Base-by-base conservation (phyloP, 1,140 invertebrate genomes). In the Dendroctonus valens region DNA sequence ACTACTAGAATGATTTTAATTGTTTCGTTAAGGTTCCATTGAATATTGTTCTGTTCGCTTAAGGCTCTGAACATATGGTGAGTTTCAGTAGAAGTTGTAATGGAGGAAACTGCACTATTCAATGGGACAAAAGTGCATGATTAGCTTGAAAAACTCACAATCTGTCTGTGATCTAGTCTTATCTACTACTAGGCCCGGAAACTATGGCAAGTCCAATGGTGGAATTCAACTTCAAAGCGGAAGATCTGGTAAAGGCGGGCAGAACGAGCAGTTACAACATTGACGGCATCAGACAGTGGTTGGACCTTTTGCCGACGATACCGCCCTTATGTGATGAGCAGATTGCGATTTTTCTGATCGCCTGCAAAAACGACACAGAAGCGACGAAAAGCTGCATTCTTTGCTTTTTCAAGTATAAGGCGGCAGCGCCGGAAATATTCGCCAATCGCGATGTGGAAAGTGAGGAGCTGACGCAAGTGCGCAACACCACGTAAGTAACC, bases 341-440 rank as follows among this genome's bases (percentile, higher is more conserved):
- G 61, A 75, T 87, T 8, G 78, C 84, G 1, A 75, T 86, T 14
- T 87, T 86, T 71, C 81, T 85, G 40, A 80, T 85, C 46, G 84
- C 85, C 41, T 86, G 86, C 74, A 81, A 83, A 48, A 83, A 81
- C 42, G 78, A 85, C 38, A 65, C 81, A 5, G 81, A 84, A 15
- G 79, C 77, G 42, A 83, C 82, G 0, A 82, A 83, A 69, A 79
- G 69, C 9, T 86, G 84, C 67, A 85, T 87, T 74, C 79, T 82
- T 61, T 79, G 78, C 66, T 87, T 86, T 75, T 87, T 84, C 71
- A 78, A 78, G 41, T 72, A 82, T 49, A 80, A 82, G 59, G 78
- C 81, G 42, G 82, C 78, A 61, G 79, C 79, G 0, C 83, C 85
- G 0, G 84, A 87, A 72, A 80, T 87, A 52, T 87, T 87, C 68